Evolutionary conservation across 2,888 invertebrate species (phyloP), one percentile per base, ranked within the genome.

Genomic region (Prenolepis imparis): DNA sequence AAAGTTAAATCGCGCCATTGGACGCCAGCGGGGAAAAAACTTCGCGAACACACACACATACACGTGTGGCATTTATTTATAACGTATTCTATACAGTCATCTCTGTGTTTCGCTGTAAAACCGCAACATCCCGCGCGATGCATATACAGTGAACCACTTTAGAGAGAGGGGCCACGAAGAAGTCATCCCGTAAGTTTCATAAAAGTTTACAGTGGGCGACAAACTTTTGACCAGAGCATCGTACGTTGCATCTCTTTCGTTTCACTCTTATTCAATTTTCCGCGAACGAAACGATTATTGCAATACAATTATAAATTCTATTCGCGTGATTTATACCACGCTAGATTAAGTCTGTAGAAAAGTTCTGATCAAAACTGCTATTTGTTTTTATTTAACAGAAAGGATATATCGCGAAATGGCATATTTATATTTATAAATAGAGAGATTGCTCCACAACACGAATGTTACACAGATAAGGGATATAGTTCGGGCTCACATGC

Each of bases 101-200:
- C 75, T 75, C 78, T 70, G 70, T 66, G 85, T 83, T 88, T 73
- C 75, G 64, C 57, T 72, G 72, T 55, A 66, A 74, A 64, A 84
- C 77, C 83, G 48, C 78, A 41, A 15, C 64, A 12, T 64, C 74
- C 68, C 36, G n/a, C 52, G 24, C 55, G 70, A 63, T 61, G 73
- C 66, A 64, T 64, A 84, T 74, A 77, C 84, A 83, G 57, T 32
- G 70, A 57, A 52, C 41, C 70, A 32, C 74, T 74, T 41, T 70
- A 12, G 72, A 63, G 28, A 28, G 21, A 72, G 21, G 83, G 73
- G 39, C 75, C 74, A 77, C 86, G 87, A 88, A 84, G 78, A 88
- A 88, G 88, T 88, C 88, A 41, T 32, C 66, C 21, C 52, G 67
- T 57, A 86, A 88, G 85, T 87, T 84, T 80, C 83, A 86, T 83